Evolutionary conservation across 2,113 vertebrate genomes (phyloP).

Genomic region (Coreoperca whiteheadi): DNA sequence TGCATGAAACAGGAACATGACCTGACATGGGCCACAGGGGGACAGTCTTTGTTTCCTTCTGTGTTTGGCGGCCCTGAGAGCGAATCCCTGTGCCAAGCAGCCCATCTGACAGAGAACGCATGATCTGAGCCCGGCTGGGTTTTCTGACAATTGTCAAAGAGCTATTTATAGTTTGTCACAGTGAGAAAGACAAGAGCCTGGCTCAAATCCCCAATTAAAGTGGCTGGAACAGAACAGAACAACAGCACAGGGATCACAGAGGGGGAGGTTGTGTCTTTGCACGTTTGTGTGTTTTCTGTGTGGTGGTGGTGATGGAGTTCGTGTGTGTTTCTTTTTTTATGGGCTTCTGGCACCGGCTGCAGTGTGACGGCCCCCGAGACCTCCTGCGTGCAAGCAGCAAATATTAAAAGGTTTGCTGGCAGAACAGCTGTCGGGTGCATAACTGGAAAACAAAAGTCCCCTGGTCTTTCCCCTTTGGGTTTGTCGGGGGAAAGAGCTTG

Average conservation of each 20-base stretch:
- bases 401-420: slow-evolving; percentile 72
- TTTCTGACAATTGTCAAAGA: slow-evolving; percentile 67
- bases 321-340: slow-evolving; percentile 35
- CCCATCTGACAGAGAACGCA: slow-evolving; percentile 55
- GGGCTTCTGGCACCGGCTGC: slow-evolving; percentile 72
- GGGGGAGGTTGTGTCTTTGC: slow-evolving; percentile 37
- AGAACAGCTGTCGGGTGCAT: slow-evolving; percentile 75
- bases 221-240: slow-evolving; percentile 72
- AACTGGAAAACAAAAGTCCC: slow-evolving; percentile 51
- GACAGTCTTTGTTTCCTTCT: slow-evolving; percentile 25
- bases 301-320: neutral
- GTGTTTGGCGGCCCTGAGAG: slow-evolving; percentile 16
- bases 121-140: slow-evolving; percentile 47
- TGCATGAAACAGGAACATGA: slow-evolving; percentile 20
- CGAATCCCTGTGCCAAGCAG: slow-evolving; percentile 14
- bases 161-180: slow-evolving; percentile 76
- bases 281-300: slow-evolving; percentile 42
- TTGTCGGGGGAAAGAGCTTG: slow-evolving; percentile 30
- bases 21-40: neutral
- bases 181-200: slow-evolving; percentile 69
- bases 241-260: slow-evolving; percentile 64
- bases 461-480: slow-evolving; percentile 33
- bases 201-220: slow-evolving; percentile 84
- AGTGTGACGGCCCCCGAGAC: slow-evolving; percentile 60
- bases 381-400: slow-evolving; percentile 59